Percentiles rank a stretch among this genome's conserved stretches.
Conservation (phyloP, 2,113 vertebrate species). For the Campylomormyrus tamandua region DNA sequence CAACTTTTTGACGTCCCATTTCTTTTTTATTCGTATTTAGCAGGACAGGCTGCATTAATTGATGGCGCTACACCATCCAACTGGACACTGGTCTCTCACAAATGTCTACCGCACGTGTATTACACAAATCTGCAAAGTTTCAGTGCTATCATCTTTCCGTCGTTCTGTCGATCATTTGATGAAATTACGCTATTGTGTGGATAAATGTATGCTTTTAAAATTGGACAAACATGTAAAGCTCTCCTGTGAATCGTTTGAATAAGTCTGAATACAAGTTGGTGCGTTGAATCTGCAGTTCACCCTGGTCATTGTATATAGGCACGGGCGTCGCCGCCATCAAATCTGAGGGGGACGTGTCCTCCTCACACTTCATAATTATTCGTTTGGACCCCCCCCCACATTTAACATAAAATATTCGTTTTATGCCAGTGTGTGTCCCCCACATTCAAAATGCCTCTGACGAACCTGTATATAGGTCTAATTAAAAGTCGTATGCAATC, state of each 20-base stretch:
- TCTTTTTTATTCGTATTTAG: not conserved
- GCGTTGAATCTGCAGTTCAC: not conserved
- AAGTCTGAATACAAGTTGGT: not conserved
- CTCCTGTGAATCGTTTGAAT: not conserved
- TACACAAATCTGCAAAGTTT: not conserved
- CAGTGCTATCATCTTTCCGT: not conserved
- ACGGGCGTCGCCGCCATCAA: too few species aligned
- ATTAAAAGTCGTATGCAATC: not conserved
- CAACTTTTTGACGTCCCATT: not conserved
- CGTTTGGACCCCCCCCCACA: too few species aligned
- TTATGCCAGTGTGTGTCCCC: too few species aligned
- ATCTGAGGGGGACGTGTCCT: too few species aligned
- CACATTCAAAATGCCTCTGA: too few species aligned
- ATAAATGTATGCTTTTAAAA: not conserved
- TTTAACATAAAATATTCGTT: too few species aligned
- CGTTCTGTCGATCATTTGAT: not conserved
- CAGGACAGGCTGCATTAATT: not conserved
- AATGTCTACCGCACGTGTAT: constrained; percentile 41
- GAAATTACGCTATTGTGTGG: not conserved
- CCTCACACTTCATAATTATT: too few species aligned
- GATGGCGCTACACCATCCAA: too few species aligned
- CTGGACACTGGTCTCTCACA: constrained; percentile 48
- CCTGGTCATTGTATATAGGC: not conserved
- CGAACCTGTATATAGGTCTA: not conserved
- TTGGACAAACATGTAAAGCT: not conserved